phyloP scores from a whole-genome alignment of 1,140 invertebrate genomes.

The Nephila pilipes region DNA sequence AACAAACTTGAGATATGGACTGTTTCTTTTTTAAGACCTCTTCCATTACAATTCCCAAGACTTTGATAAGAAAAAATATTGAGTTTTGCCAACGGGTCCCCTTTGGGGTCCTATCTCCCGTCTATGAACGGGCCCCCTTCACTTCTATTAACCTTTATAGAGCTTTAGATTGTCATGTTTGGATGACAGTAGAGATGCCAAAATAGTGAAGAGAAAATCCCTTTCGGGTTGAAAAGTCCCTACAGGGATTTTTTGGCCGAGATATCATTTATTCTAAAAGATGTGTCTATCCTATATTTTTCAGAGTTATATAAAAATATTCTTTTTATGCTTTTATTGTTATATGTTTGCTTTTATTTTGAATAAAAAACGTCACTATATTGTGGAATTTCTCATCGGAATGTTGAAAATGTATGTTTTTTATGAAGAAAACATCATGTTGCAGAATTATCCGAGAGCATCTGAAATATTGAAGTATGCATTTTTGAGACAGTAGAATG shows the following conservation, averaged over 20 bases:
- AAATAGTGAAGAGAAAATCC: neutral
- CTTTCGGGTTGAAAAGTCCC: neutral
- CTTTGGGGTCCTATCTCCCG: neutral
- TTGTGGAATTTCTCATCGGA: neutral
- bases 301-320: neutral
- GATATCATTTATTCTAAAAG: slow-evolving; percentile 21
- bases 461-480: neutral
- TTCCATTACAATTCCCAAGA: slow-evolving; percentile 1
- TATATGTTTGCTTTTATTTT: neutral
- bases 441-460: neutral
- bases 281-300: slow-evolving; percentile 27
- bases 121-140: neutral
- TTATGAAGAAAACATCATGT: neutral
- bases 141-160: neutral
- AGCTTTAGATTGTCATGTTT: neutral
- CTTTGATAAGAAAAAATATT: neutral
- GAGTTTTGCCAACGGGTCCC: neutral
- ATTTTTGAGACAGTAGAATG: too few relatives aligned
- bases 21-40: neutral
- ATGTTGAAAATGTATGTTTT: neutral
- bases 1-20: too few relatives aligned
- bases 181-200: neutral
- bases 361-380: neutral
- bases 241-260: slow-evolving; percentile 13
- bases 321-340: neutral